A percentile compares a stretch with the other conserved stretches of the same genome.
These are phyloP conservation scores for Stegodyphus dumicola DNA, from an alignment of 1,140 invertebrate species.

Conservation along the genomic window DNA sequence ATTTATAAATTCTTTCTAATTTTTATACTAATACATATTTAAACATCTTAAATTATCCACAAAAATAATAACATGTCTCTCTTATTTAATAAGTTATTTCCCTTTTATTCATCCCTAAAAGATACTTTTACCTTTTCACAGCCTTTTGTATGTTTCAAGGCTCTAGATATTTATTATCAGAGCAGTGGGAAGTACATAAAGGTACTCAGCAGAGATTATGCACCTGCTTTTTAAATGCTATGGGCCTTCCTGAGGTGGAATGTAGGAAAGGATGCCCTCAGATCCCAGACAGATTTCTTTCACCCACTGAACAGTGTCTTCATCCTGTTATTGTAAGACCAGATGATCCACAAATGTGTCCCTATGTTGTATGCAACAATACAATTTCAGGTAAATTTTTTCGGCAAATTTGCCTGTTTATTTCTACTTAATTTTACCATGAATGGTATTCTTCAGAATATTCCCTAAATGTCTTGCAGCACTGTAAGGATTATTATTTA, in stretches of 20 bases:
- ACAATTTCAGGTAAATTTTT: constrained; percentile 60
- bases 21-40: no score
- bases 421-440: neutral
- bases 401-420: neutral
- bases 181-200: constrained; percentile 63
- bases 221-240: constrained; percentile 24
- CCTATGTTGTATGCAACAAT: constrained; percentile 65
- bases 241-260: constrained; percentile 49
- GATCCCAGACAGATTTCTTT: constrained; percentile 62
- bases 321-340: constrained; percentile 62
- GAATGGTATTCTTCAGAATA: no score
- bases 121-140: constrained; percentile 11
- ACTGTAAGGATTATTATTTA: no score
- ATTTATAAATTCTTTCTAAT: no score
- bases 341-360: constrained; percentile 64
- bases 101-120: no score
- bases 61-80: no score
- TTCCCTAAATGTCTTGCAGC: no score
- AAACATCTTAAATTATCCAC: no score
- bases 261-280: constrained; percentile 63
- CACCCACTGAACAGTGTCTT: constrained; percentile 63
- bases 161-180: constrained; percentile 58
- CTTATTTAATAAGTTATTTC: no score
- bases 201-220: constrained; percentile 25
- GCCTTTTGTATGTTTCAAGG: constrained; percentile 62